phyloP scores from a whole-genome alignment of 1,140 invertebrate species.

The Drosophila navojoa region DNA sequence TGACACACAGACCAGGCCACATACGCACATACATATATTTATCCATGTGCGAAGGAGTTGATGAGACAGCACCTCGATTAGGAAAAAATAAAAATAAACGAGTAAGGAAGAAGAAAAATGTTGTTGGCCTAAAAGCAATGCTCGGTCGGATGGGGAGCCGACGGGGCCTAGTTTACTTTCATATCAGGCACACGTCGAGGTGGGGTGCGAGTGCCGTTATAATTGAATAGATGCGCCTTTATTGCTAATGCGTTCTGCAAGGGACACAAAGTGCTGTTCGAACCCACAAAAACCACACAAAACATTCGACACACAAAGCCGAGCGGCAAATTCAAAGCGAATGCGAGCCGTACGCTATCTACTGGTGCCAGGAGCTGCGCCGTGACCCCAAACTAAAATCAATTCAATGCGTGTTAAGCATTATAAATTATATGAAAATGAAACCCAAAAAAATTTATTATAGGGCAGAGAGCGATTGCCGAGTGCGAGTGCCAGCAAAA shows the following conservation, averaged over 20 bases:
- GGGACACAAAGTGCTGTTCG: slow-evolving; percentile 62
- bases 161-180: slow-evolving; percentile 1
- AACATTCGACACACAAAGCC: slow-evolving; percentile 29
- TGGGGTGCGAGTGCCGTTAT: slow-evolving; percentile 39
- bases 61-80: slow-evolving; percentile 16
- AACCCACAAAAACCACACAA: slow-evolving; percentile 71
- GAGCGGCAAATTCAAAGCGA: slow-evolving; percentile 22
- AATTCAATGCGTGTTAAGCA: slow-evolving; percentile 57
- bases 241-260: slow-evolving; percentile 61
- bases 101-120: too few species aligned
- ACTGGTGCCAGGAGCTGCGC: slow-evolving; percentile 10
- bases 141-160: neutral
- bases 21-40: neutral
- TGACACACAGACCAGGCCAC: slow-evolving; percentile 5
- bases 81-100: slow-evolving; percentile 1
- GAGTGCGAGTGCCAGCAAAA: too few species aligned
- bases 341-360: slow-evolving; percentile 29
- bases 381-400: slow-evolving; percentile 24
- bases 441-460: neutral
- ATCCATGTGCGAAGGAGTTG: slow-evolving; percentile 13
- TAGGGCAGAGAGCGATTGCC: neutral
- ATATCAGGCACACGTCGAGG: neutral
- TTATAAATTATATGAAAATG: slow-evolving; percentile 62
- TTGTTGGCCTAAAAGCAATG: slow-evolving; percentile 30
- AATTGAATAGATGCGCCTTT: slow-evolving; percentile 77